phyloP scores from a whole-genome alignment of 2,888 invertebrate species.

The Polydrusus tereticollis region DNA sequence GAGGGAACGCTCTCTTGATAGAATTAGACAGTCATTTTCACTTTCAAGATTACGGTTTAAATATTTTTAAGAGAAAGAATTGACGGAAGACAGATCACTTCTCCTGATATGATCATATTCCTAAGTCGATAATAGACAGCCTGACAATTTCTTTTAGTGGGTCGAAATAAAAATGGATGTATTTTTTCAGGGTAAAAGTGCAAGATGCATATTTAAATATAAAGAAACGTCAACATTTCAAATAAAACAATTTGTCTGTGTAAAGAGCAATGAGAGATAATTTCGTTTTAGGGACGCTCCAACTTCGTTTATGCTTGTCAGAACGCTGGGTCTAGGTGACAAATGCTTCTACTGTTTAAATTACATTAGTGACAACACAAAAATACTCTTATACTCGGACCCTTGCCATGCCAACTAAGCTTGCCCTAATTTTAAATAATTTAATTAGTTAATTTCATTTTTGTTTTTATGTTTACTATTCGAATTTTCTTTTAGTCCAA shows the following conservation, averaged over 20 bases:
- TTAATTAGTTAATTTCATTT: conserved; percentile 13
- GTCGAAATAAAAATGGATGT: too few relatives aligned
- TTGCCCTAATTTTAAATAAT: conserved; percentile 22
- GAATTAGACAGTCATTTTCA: too few relatives aligned
- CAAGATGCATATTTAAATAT: neutral
- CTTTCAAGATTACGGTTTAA: too few relatives aligned
- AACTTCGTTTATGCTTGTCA: conserved; percentile 7
- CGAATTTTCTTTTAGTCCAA: neutral
- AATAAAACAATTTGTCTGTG: neutral
- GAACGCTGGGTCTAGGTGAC: neutral
- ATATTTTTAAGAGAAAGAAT: too few relatives aligned
- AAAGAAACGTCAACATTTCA: neutral
- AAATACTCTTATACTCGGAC: conserved; percentile 9
- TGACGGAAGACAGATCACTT: too few relatives aligned
- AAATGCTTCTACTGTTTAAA: conserved; percentile 9
- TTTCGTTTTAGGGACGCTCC: neutral
- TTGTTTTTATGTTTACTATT: conserved; percentile 2
- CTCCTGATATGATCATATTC: too few relatives aligned
- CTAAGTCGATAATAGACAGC: too few relatives aligned
- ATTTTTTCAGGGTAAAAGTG: too few relatives aligned
- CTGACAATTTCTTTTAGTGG: too few relatives aligned
- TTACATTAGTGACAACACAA: conserved; percentile 10
- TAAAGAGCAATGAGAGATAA: conserved; percentile 1
- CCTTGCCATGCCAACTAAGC: conserved; percentile 11
- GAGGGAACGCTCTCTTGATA: too few relatives aligned